Conservation (phyloP, 1,140 invertebrate genomes). For the Sipha flava region DNA sequence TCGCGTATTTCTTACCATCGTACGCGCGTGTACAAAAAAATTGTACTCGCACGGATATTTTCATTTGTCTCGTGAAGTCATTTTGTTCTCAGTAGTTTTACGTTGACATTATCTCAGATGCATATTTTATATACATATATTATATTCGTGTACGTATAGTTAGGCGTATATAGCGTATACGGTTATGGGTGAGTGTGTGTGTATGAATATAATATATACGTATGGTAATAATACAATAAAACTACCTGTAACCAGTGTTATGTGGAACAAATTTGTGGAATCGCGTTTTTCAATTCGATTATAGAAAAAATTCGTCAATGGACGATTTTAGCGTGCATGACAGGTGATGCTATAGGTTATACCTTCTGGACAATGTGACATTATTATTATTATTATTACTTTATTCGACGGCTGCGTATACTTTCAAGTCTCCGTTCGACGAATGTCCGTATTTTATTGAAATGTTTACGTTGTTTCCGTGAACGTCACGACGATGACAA, state of each 20-base stretch:
- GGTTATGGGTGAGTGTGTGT: too few relatives aligned
- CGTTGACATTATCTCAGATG: too few relatives aligned
- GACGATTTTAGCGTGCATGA: background rate
- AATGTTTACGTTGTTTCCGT: constrained; percentile 26
- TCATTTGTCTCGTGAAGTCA: background rate
- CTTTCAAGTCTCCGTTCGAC: background rate
- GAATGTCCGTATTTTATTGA: background rate
- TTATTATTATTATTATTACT: constrained; percentile 8
- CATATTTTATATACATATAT: background rate
- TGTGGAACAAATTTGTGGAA: background rate
- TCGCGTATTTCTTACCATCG: background rate
- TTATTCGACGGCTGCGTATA: background rate
- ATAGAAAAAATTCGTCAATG: background rate
- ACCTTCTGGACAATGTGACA: constrained; percentile 13
- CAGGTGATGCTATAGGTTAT: background rate
- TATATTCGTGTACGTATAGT: too few relatives aligned
- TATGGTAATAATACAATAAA: too few relatives aligned
- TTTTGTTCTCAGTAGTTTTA: too few relatives aligned
- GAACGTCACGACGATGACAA: background rate
- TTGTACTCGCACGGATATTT: background rate
- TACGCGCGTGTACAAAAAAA: background rate
- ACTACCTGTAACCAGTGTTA: too few relatives aligned
- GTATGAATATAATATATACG: too few relatives aligned
- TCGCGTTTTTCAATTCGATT: background rate
- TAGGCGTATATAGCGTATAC: too few relatives aligned